Base-by-base conservation (phyloP, 2,888 invertebrate species). In the Serripes groenlandicus region DNA sequence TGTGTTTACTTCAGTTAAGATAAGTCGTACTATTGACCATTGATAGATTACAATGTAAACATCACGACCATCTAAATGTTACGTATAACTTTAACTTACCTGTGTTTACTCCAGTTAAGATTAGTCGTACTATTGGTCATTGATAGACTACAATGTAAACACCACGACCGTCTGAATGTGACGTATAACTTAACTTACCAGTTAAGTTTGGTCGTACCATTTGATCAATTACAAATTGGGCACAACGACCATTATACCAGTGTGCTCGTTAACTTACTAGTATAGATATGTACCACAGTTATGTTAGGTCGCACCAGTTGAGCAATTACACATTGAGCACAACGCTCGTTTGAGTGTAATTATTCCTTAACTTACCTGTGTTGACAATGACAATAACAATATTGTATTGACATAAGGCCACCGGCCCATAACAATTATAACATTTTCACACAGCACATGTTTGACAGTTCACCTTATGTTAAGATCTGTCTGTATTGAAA, bases 91-190 rank as follows among this genome's bases (percentile, higher is more conserved):
- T n/a, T n/a, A n/a, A n/a, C n/a, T n/a, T 86, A 92, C 91, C 80
- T 69, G 89, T 91, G 37, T 91, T 78, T 7, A 87, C 78, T 0
- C 56, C 54, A 0, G 89, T 90, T 0, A 92, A 69, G 62, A 93
- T 87, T 5, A 83, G 85, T 9, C 93, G 80, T 9, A 78, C 54
- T 4, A 75, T 75, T 2, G 66, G 49, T 3, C n/a, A n/a, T n/a
- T n/a, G n/a, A n/a, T 23, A 28, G 9, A 30, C 42, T 4, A 21
- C 62, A 21, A 74, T 71, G 56, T 64, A n/a, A n/a, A n/a, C n/a
- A n/a, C n/a, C n/a, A n/a, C n/a, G n/a, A n/a, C n/a, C n/a, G n/a
- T n/a, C n/a, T n/a, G n/a, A n/a, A 74, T 94, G n/a, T n/a, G n/a
- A n/a, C n/a, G n/a, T n/a, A n/a, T n/a, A n/a, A n/a, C n/a, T n/a